Evolutionary conservation across 2,113 vertebrate genomes (phyloP).

Genomic region (Probosciger aterrimus): DNA sequence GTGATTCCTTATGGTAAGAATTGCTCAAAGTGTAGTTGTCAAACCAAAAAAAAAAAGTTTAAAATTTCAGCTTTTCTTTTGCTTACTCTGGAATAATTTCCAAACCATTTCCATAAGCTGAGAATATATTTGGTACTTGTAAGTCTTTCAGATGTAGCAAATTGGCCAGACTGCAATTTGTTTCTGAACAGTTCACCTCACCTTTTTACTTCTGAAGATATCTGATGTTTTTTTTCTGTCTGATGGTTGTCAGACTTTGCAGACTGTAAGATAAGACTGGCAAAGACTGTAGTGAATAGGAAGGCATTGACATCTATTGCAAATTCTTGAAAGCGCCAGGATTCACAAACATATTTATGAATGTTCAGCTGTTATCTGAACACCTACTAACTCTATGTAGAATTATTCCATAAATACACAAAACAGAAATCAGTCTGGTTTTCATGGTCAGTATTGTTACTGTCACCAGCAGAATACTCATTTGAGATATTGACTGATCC

Average conservation of each 20-base stretch:
- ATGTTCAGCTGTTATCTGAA: not conserved
- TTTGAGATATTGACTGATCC: not conserved
- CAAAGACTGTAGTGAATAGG: not conserved
- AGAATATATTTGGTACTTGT: not conserved
- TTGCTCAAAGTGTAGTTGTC: not conserved
- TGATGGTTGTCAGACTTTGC: constrained; percentile 5
- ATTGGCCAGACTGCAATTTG: constrained; percentile 10
- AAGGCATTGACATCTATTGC: not conserved
- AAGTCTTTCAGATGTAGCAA: not conserved
- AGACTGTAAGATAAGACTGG: constrained; percentile 7
- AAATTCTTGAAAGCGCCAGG: not conserved
- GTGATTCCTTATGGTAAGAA: constrained; percentile 18
- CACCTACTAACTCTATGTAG: not conserved
- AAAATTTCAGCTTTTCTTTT: not conserved
- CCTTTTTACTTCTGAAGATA: not conserved
- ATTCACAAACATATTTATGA: not conserved
- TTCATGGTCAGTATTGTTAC: not conserved
- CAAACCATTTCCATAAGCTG: not conserved
- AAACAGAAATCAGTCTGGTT: not conserved
- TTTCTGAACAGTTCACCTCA: constrained; percentile 36
- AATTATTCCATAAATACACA: not conserved
- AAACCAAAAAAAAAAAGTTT: constrained; percentile 31
- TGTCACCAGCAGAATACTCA: not conserved
- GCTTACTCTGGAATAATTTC: not conserved
- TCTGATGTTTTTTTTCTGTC: not conserved